These are phyloP conservation scores for Turdus rufiventris DNA, from an alignment of 2,113 vertebrate genomes.

Conservation along the genomic window DNA sequence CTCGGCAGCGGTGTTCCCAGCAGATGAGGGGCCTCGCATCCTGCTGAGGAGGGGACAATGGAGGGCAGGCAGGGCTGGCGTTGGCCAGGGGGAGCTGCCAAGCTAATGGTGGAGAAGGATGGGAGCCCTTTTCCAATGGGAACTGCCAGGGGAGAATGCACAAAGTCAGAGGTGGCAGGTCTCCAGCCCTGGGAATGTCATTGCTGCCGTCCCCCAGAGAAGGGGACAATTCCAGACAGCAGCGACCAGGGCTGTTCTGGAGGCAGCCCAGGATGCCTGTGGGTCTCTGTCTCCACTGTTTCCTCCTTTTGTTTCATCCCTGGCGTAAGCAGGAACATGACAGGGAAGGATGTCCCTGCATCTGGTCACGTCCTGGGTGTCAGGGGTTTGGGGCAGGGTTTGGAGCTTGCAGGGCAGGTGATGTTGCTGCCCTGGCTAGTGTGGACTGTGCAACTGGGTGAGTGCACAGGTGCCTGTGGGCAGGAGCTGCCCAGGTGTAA, in stretches of 20 bases:
- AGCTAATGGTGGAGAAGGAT: neutral
- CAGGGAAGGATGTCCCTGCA: neutral
- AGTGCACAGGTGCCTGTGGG: rapidly evolving
- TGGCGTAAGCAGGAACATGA: neutral
- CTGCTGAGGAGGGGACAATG: neutral
- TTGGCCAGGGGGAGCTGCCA: neutral
- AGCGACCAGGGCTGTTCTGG: neutral
- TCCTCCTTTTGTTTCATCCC: constrained; percentile 57
- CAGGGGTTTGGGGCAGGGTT: neutral
- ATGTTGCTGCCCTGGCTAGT: rapidly evolving
- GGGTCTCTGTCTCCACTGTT: neutral
- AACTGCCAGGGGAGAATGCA: neutral
- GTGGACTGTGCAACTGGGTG: neutral
- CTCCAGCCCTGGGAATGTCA: neutral
- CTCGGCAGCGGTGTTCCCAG: neutral
- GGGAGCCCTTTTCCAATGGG: neutral
- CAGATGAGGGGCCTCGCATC: neutral
- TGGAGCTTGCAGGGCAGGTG: neutral
- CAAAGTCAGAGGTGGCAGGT: neutral
- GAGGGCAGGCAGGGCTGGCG: neutral
- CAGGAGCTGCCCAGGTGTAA: neutral
- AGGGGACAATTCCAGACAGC: neutral
- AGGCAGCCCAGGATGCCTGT: neutral
- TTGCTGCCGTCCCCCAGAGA: neutral
- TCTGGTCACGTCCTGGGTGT: neutral